These are phyloP conservation scores for Campaea margaritaria DNA, from an alignment of 2,888 invertebrate species.

Conservation along the genomic window DNA sequence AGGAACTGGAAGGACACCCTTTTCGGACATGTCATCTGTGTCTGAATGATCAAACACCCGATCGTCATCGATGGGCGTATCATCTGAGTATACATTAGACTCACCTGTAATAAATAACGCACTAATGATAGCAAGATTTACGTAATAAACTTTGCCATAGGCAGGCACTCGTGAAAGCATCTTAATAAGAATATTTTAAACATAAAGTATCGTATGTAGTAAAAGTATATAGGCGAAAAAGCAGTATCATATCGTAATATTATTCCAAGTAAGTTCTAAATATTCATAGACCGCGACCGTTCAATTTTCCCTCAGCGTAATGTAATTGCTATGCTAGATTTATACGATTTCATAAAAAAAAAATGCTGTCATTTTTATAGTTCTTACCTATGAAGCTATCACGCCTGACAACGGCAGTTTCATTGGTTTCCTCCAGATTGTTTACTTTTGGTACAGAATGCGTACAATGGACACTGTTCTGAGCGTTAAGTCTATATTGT, in stretches of 20 bases:
- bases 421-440: slow-evolving; percentile 60
- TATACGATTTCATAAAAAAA: not conserved
- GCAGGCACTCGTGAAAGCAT: not conserved
- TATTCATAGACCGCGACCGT: slow-evolving; percentile 30
- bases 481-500: slow-evolving; percentile 69
- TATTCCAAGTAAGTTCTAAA: slow-evolving; percentile 22
- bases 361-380: not conserved
- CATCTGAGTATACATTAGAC: slow-evolving; percentile 62
- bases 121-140: not conserved
- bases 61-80: slow-evolving; percentile 82
- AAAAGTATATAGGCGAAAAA: not conserved
- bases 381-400: slow-evolving; percentile 55
- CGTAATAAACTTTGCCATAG: not conserved
- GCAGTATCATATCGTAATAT: slow-evolving; percentile 1
- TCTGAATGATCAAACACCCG: slow-evolving; percentile 85
- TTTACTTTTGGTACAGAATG: slow-evolving; percentile 45
- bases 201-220: slow-evolving; percentile 16
- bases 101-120: slow-evolving; percentile 46
- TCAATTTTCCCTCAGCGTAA: slow-evolving; percentile 19
- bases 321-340: not conserved
- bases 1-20: slow-evolving; percentile 74
- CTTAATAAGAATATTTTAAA: slow-evolving; percentile 19
- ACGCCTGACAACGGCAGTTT: slow-evolving; percentile 44
- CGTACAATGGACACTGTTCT: slow-evolving; percentile 53
- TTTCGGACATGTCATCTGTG: slow-evolving; percentile 81